Evolutionary conservation across 2,113 vertebrate genomes (phyloP), one percentile per base, ranked within the genome.

Genomic region (Trogon melanurus): DNA sequence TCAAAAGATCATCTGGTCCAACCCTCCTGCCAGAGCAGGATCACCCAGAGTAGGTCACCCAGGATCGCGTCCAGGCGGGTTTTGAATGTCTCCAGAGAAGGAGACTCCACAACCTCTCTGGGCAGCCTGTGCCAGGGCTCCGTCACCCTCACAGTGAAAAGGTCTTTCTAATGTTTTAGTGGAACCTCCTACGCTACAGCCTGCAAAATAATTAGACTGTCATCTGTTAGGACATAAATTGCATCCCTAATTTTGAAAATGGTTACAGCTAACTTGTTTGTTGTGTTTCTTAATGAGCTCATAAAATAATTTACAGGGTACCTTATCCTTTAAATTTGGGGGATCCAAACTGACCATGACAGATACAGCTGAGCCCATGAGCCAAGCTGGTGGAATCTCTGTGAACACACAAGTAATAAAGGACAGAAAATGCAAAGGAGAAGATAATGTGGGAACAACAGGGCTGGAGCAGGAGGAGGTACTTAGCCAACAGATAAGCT

Each of bases 281-380:
- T 26, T 65, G 5, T 13, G 61, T 66, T 82, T 62, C 13, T 64
- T 53, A 53, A 15, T 8, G 9, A 79, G 47, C 4, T 64, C 6
- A 53, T 32, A 70, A 58, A 84, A 81, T 41, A 27, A 71, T 67
- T 67, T 89, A 83, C 41, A 38, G 38, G 67, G 6, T 45, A 57
- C 2, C 7, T 62, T 48, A 30, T 38, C 17, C 30, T 54, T 23
- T 67, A 71, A 74, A 75, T 71, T 41, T 18, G 5, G 78, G 41
- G 0, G 0, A 44, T 44, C 36, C 17, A 82, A 85, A 74, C 1
- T 4, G 56, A 60, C 38, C 0, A 0, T 34, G 54, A 65, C 30
- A 74, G 82, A 71, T 20, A 47, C 6, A 11, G 47, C 12, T 36
- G 27, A 85, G 51, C n/a, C 78, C 41, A 54, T 53, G 41, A 62